These are phyloP conservation scores for Ochropleura plecta DNA, from an alignment of 2,888 invertebrate genomes.

Conservation along the genomic window DNA sequence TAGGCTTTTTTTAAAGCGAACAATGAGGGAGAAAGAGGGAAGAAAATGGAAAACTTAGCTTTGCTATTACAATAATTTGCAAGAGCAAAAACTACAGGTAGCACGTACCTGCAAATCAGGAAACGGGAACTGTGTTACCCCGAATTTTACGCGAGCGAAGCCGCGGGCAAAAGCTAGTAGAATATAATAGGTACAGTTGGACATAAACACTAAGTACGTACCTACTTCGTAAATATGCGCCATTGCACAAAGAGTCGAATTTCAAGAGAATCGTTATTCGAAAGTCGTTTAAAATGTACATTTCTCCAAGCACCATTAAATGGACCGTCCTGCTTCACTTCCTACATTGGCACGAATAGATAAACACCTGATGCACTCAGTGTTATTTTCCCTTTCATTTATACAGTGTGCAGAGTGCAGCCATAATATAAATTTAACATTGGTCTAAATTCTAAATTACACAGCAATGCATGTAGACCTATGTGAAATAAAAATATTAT, in stretches of 20 bases:
- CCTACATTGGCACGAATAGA: slow-evolving; percentile 20
- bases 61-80: too few species aligned
- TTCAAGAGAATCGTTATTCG: slow-evolving; percentile 8
- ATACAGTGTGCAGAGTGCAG: not conserved
- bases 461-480: too few species aligned
- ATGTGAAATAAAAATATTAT: too few species aligned
- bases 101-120: too few species aligned
- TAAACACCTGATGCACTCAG: slow-evolving; percentile 45
- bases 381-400: slow-evolving; percentile 21
- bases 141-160: too few species aligned
- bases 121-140: too few species aligned
- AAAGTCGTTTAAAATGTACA: slow-evolving; percentile 8
- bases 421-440: not conserved
- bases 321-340: slow-evolving; percentile 38
- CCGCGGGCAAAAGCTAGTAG: too few species aligned
- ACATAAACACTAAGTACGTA: not conserved
- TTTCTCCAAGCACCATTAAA: slow-evolving; percentile 36
- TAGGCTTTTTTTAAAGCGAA: too few species aligned
- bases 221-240: not conserved
- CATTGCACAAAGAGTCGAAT: slow-evolving; percentile 7
- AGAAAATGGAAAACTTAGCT: too few species aligned
- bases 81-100: too few species aligned
- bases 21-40: too few species aligned
- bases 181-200: not conserved
- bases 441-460: not conserved